A percentile compares a stretch with the other conserved stretches of the same genome.
These are phyloP conservation scores for Cerastis leucographa DNA, from an alignment of 2,888 invertebrate genomes.

Conservation along the genomic window DNA sequence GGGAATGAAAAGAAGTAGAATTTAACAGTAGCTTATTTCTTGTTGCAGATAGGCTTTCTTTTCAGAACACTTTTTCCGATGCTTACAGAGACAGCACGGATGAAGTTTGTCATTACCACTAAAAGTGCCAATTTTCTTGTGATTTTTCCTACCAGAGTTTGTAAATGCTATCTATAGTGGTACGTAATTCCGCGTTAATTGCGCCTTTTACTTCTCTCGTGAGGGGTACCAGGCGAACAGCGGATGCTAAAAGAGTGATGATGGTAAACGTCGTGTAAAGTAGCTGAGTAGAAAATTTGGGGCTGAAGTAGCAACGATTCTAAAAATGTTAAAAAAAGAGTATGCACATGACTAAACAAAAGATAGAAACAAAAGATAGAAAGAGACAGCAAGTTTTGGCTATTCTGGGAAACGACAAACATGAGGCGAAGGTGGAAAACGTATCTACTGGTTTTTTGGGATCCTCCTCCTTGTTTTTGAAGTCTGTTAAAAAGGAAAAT, in stretches of 20 bases:
- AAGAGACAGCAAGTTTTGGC: no score
- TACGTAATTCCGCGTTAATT: conserved; percentile 11
- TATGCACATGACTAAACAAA: no score
- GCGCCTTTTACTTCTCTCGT: conserved; percentile 8
- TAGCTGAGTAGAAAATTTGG: background rate
- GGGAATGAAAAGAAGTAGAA: background rate
- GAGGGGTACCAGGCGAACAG: conserved; percentile 37
- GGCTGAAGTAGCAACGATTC: background rate
- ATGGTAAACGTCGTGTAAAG: background rate
- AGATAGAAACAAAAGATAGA: no score
- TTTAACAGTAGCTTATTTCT: conserved; percentile 3
- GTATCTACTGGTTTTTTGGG: no score
- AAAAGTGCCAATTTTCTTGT: background rate
- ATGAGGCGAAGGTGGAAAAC: no score
- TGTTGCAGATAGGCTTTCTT: conserved; percentile 5
- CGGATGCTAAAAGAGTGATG: conserved; percentile 17
- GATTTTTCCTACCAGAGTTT: background rate
- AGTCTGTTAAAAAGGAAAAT: no score
- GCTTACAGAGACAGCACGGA: background rate
- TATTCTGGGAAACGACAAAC: no score
- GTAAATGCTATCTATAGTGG: background rate
- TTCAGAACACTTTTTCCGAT: background rate
- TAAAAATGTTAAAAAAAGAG: no score
- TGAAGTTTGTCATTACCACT: background rate
- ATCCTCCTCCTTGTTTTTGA: no score